These are phyloP conservation scores for Oreotrochilus melanogaster DNA, from an alignment of 2,113 vertebrate species.

Conservation along the genomic window DNA sequence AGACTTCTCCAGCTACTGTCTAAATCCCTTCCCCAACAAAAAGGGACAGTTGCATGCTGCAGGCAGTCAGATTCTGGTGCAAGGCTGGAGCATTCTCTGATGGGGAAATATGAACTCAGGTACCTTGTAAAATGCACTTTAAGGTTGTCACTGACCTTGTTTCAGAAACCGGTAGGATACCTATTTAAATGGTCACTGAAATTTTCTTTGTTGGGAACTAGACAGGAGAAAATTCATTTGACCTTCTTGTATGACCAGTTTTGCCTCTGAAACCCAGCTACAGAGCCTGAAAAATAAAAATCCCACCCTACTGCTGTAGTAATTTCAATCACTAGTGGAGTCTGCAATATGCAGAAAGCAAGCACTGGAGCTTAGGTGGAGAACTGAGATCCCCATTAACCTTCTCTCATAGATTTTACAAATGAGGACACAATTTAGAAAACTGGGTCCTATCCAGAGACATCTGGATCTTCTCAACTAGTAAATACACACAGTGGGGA, in stretches of 20 bases:
- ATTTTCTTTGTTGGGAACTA: neutral
- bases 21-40: constrained; percentile 1
- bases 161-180: neutral
- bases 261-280: neutral
- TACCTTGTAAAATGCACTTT: neutral
- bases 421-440: neutral
- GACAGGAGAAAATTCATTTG: neutral
- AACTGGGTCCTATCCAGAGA: neutral
- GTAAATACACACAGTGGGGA: neutral
- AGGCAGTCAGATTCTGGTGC: neutral
- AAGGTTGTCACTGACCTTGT: neutral
- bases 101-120: neutral
- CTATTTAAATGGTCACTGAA: neutral
- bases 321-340: neutral
- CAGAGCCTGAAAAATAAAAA: neutral
- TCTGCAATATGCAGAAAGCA: neutral
- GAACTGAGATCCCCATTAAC: neutral
- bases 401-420: neutral
- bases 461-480: neutral
- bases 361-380: neutral
- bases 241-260: neutral
- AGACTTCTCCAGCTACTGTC: neutral
- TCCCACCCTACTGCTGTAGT: fast-evolving
- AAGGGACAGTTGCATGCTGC: neutral
- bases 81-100: neutral